A percentile compares a stretch with the other conserved stretches of the same genome.
These are phyloP conservation scores for Sphaerophoria rueppellii DNA, from an alignment of 2,888 invertebrate genomes.

Conservation along the genomic window DNA sequence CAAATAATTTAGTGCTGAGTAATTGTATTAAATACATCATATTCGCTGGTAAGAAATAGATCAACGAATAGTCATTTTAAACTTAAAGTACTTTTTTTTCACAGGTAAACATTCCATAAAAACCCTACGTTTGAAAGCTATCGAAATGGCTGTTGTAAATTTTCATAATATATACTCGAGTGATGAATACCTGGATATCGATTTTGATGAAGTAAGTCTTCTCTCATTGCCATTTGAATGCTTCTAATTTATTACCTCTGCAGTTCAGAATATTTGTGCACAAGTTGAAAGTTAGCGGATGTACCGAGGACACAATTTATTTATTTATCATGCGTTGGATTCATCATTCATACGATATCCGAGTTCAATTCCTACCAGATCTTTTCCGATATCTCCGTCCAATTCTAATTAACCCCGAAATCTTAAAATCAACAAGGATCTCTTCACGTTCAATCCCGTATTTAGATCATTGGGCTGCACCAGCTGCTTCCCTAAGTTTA, in stretches of 20 bases:
- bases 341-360: slow-evolving; percentile 42
- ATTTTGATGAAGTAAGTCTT: slow-evolving; percentile 63
- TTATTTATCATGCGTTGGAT: slow-evolving; percentile 64
- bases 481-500: background rate
- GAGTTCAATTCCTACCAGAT: slow-evolving; percentile 48
- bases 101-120: slow-evolving; percentile 68
- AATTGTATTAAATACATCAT: slow-evolving; percentile 76
- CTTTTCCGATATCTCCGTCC: slow-evolving; percentile 52
- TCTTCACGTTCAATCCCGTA: background rate
- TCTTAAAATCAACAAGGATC: slow-evolving; percentile 43
- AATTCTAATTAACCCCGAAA: slow-evolving; percentile 45
- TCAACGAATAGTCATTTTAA: background rate
- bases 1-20: slow-evolving; percentile 72
- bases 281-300: slow-evolving; percentile 17
- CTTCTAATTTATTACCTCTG: background rate
- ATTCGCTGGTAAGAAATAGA: slow-evolving; percentile 73
- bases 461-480: slow-evolving; percentile 32
- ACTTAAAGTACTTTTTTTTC: background rate
- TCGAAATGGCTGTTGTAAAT: slow-evolving; percentile 53
- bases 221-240: background rate
- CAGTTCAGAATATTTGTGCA: slow-evolving; percentile 48
- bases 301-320: slow-evolving; percentile 42
- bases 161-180: slow-evolving; percentile 56
- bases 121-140: slow-evolving; percentile 32
- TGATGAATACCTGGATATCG: slow-evolving; percentile 60